Percentiles rank a stretch among this genome's conserved stretches.
These are phyloP conservation scores for Smittia aterrima DNA, from an alignment of 2,888 invertebrate genomes.

Conservation along the genomic window DNA sequence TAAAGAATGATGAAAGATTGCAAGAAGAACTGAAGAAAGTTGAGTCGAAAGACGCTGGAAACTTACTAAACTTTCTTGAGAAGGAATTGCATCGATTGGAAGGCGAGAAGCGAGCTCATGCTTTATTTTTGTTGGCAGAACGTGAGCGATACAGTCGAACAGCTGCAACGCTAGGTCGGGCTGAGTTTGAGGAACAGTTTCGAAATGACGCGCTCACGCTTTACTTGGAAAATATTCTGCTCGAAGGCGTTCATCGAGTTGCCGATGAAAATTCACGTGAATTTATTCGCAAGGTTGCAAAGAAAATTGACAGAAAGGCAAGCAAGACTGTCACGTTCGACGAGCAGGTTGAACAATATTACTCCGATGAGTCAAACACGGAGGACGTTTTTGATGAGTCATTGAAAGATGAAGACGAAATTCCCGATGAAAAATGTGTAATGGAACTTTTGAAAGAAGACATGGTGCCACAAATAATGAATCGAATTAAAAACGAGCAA, in stretches of 20 bases:
- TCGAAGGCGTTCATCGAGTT: conserved; percentile 60
- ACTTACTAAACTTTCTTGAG: conserved; percentile 70
- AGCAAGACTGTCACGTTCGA: conserved; percentile 50
- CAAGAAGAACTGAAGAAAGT: conserved; percentile 65
- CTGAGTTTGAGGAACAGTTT: conserved; percentile 72
- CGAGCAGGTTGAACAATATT: conserved; percentile 48
- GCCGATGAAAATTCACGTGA: conserved; percentile 58
- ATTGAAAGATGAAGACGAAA: conserved; percentile 6
- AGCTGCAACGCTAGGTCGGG: conserved; percentile 74
- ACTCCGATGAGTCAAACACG: conserved; percentile 40
- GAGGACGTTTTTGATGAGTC: conserved; percentile 43
- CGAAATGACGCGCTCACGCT: conserved; percentile 62
- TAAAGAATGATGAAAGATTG: conserved; percentile 52
- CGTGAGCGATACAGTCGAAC: conserved; percentile 72
- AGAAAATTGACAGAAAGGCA: conserved; percentile 59
- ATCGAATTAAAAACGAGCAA: conserved; percentile 51
- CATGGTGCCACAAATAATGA: conserved; percentile 53
- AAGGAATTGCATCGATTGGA: conserved; percentile 74
- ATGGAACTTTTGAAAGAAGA: conserved; percentile 52
- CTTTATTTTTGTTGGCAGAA: conserved; percentile 74
- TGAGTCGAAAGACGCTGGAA: conserved; percentile 70
- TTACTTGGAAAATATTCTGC: conserved; percentile 64
- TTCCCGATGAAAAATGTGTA: conserved; percentile 47
- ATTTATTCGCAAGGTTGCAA: conserved; percentile 58
- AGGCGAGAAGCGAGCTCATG: conserved; percentile 76